phyloP scores from a whole-genome alignment of 2,888 invertebrate genomes.

The Phragmatobia fuliginosa region DNA sequence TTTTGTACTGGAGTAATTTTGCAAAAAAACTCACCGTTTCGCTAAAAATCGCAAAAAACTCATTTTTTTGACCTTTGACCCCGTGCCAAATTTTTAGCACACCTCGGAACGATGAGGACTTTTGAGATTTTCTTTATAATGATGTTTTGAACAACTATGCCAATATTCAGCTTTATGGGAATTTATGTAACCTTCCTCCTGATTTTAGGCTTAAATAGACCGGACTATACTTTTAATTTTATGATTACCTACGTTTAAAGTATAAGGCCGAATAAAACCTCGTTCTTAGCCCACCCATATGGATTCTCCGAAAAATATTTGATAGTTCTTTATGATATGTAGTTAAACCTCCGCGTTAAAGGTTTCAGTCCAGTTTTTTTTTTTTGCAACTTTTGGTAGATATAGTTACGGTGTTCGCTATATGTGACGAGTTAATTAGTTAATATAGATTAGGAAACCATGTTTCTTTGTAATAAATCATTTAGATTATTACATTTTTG shows the following conservation, averaged over 20 bases:
- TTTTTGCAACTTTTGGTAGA: conserved; percentile 15
- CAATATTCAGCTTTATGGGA: too few species aligned
- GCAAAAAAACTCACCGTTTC: too few species aligned
- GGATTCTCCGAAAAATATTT: background rate
- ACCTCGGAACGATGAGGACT: too few species aligned
- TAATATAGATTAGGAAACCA: conserved; percentile 29
- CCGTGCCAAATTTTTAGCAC: too few species aligned
- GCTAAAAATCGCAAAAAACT: too few species aligned
- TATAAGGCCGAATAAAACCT: background rate
- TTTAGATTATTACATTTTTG: conserved; percentile 27
- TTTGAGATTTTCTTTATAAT: too few species aligned
- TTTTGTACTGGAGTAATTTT: too few species aligned
- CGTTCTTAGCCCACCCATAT: background rate
- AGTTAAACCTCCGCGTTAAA: conserved; percentile 19
- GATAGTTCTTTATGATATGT: conserved; percentile 4
- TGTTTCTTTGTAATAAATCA: conserved; percentile 28
- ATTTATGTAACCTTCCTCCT: too few species aligned
- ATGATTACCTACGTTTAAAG: background rate
- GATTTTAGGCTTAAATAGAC: too few species aligned
- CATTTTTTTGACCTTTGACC: too few species aligned
- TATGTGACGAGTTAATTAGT: conserved; percentile 46
- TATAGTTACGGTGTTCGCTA: conserved; percentile 27
- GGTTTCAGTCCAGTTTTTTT: conserved; percentile 9
- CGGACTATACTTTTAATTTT: background rate
- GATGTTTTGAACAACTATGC: too few species aligned